Base-by-base conservation (phyloP, 2,888 invertebrate genomes). In the Sinhomidia bicolor region DNA sequence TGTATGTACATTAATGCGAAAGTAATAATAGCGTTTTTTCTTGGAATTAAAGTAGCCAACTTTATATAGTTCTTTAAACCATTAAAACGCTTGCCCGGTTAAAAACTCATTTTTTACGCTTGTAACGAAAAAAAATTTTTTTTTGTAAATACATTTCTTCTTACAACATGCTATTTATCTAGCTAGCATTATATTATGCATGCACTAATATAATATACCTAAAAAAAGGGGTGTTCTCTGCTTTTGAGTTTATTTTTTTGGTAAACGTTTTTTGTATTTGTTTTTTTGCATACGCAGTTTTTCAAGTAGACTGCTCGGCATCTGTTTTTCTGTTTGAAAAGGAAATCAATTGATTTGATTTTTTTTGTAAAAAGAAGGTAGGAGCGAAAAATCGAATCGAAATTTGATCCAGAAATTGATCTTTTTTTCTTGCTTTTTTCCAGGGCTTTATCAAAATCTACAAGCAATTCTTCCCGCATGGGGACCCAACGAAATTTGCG, bases 361-460 rank as follows among this genome's bases (percentile, higher is more conserved):
- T 14, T 7, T 0, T 1, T 17, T 3, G 14, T n/a, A 68, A 3
- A 65, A 32, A 65, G 9, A 68, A 68, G n/a, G n/a, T 26, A 29
- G 14, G 26, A 62, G 1, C n/a, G 2, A n/a, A 17, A 4, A 62
- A 9, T 3, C 26, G 6, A 29, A 47, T 41, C 14, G 29, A 57
- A 36, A 12, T 79, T 57, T 57, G 12, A 29, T 65, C 1, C 0
- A 4, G 14, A 80, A 57, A 26, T 41, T 81, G 32, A 76, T 74
- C 54, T 82, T 90, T 91, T 36, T 36, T 36, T 36, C 7, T 36
- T 5, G 79, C 90, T 90, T 86, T 90, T 91, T 94, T 94, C 86
- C 94, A 99, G 98, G 99, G 99, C 93, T 99, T 99, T 95, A 98
- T 99, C 94, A 98, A 97, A 95, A 99, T 99, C 94, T 99, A 99